Evolutionary conservation across 2,797 vertebrate genomes (phyloP).

Genomic region (Emydoidea blandingii): DNA sequence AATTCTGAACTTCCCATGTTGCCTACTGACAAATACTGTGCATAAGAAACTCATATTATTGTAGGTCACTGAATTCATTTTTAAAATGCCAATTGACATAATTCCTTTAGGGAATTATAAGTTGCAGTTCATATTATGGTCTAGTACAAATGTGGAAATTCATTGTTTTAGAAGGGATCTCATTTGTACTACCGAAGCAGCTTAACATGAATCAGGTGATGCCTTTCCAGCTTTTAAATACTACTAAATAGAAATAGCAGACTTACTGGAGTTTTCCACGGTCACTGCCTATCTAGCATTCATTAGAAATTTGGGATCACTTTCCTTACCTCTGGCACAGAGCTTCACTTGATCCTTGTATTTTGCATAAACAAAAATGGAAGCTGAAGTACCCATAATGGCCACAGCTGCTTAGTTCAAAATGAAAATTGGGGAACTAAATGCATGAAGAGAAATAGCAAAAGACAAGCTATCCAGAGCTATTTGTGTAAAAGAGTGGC

Average conservation of each 20-base stretch:
- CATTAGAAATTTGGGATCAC: not conserved
- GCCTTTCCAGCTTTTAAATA: constrained; percentile 54
- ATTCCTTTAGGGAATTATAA: constrained; percentile 86
- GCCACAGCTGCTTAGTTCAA: constrained; percentile 18
- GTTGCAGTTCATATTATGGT: constrained; percentile 84
- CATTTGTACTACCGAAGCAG: constrained; percentile 51
- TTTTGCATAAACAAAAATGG: constrained; percentile 47
- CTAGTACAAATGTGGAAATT: constrained; percentile 84
- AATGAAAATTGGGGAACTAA: not conserved
- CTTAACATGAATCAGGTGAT: constrained; percentile 51
- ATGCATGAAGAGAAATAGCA: not conserved
- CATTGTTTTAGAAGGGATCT: constrained; percentile 77
- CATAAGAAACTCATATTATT: constrained; percentile 91
- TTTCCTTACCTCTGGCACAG: constrained; percentile 21
- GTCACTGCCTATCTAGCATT: constrained; percentile 2
- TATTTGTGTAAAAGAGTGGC: constrained; percentile 38
- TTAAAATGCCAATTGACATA: constrained; percentile 89
- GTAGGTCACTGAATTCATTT: constrained; percentile 98
- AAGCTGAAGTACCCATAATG: constrained; percentile 13
- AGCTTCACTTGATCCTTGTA: constrained; percentile 8
- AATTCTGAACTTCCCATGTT: constrained; percentile 74
- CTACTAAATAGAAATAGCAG: constrained; percentile 54
- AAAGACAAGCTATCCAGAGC: not conserved
- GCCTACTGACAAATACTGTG: constrained; percentile 82
- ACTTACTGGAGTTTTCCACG: constrained; percentile 26